Evolutionary conservation across 2,113 vertebrate genomes (phyloP), one percentile per base, ranked within the genome.

Genomic region (Saccopteryx leptura): DNA sequence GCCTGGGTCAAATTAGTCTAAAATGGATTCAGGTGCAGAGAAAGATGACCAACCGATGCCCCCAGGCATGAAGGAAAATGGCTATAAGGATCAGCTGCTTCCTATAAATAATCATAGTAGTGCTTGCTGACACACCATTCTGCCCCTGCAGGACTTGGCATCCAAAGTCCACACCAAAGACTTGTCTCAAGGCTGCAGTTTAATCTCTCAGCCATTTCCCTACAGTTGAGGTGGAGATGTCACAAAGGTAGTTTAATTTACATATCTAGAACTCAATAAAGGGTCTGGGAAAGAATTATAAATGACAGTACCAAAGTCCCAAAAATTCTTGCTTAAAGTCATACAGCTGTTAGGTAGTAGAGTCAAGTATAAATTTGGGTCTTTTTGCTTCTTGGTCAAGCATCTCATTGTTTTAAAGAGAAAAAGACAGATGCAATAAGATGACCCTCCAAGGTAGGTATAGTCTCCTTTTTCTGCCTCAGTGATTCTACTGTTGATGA

Each of bases 291-390:
- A 65, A 80, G 24, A 81, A 18, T 82, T 82, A 48, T 74, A 69
- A 56, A 78, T 13, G 65, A 80, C 31, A 58, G 21, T 68, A 91
- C 2, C 9, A 61, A 88, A 81, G n/a, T 6, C 74, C 61, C 10
- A 71, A 79, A 72, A 66, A 83, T 66, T 33, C 18, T 83, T 91
- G 48, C 24, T 91, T 12, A 54, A 90, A 94, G 58, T 28, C 63
- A 82, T 50, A 89, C 5, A 54, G 17, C 7, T 33, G 5, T 12
- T 24, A 31, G 14, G 19, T 81, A 21, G 28, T 46, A 89, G 21
- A 89, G 46, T 24, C 33, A 58, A 69, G 69, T 75, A 56, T 83
- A 69, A 18, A 52, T 61, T 17, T 17, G 54, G 14, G 4, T 83
- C 39, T 68, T 90, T 71, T 72, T 56, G 9, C 79, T 75, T 94